Conservation (phyloP, 1,140 invertebrate species). For the Trissolcus basalis region DNA sequence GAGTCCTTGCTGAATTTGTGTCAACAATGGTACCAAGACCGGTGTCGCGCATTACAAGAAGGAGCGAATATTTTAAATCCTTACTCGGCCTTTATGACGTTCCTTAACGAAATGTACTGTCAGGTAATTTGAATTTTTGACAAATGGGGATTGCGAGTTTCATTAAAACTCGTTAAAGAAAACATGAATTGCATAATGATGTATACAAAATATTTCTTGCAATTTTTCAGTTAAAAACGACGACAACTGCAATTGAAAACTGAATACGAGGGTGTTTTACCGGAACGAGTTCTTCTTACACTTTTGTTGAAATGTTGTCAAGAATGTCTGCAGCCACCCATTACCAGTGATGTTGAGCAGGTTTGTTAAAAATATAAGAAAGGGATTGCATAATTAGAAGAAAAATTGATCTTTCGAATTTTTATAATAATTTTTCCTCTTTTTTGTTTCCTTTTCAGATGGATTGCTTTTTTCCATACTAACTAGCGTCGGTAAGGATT, state of each 20-base stretch:
- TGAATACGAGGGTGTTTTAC: conserved; percentile 82
- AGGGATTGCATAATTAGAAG: background rate
- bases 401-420: background rate
- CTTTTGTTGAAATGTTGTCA: conserved; percentile 90
- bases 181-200: background rate
- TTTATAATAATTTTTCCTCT: background rate
- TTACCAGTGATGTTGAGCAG: conserved; percentile 85
- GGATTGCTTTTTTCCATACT: conserved; percentile 91
- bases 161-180: no score
- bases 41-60: conserved; percentile 80
- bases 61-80: conserved; percentile 62
- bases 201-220: no score
- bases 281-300: conserved; percentile 84
- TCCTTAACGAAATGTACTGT: conserved; percentile 92
- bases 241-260: conserved; percentile 83
- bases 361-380: conserved; percentile 73
- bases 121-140: conserved; percentile 74
- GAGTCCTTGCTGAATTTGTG: conserved; percentile 92
- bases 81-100: conserved; percentile 87
- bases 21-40: conserved; percentile 92
- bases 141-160: no score
- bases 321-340: conserved; percentile 85
- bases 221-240: conserved; percentile 80
- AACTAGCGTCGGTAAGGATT: conserved; percentile 88
- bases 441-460: conserved; percentile 76